These are phyloP conservation scores for Cervus canadensis DNA, from an alignment of 2,113 vertebrate genomes.

Conservation along the genomic window DNA sequence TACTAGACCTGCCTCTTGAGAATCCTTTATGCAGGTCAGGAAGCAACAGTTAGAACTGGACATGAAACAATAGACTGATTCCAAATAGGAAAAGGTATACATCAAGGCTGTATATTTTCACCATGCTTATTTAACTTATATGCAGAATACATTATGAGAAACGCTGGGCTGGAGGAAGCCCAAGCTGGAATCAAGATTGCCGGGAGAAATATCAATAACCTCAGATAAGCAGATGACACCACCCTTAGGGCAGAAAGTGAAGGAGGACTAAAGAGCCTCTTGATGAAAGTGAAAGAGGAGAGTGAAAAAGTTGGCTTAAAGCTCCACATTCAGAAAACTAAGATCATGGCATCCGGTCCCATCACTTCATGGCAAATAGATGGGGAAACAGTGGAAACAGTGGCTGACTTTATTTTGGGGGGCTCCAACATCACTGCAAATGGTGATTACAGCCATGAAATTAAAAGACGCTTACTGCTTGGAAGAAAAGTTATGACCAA, in stretches of 20 bases:
- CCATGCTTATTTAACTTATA: not conserved
- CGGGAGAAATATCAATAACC: not conserved
- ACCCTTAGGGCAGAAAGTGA: not conserved
- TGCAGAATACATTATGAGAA: not conserved
- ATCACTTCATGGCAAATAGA: not conserved
- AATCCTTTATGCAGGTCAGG: not conserved
- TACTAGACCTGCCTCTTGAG: not conserved
- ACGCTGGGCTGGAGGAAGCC: rapidly evolving
- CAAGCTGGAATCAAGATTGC: not conserved
- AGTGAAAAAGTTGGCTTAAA: not conserved
- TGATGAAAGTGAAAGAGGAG: not conserved
- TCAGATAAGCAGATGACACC: not conserved
- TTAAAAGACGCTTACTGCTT: not conserved
- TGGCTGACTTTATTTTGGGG: not conserved
- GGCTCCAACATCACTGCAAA: not conserved
- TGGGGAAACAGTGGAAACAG: not conserved
- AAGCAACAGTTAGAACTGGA: not conserved
- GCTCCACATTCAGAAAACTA: not conserved
- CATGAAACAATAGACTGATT: not conserved
- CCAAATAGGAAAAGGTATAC: not conserved
- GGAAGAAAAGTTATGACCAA: not conserved
- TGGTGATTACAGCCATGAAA: not conserved
- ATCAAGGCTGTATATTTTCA: not conserved
- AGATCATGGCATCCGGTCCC: not conserved
- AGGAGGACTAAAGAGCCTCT: not conserved